Evolutionary conservation across 2,113 vertebrate species (phyloP).

Genomic region (Poicephalus gulielmi): DNA sequence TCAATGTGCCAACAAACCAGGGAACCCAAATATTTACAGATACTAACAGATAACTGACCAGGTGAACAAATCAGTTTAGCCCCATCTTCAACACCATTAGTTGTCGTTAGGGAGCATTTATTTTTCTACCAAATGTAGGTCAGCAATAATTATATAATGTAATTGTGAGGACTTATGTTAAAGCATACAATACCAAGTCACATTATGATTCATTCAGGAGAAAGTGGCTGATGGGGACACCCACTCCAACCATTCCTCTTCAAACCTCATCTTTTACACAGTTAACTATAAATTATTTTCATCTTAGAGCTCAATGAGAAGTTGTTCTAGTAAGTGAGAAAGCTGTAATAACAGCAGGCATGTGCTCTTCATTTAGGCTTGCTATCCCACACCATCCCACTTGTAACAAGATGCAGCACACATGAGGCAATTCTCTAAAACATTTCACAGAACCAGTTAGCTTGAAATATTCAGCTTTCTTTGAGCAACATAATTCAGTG

Average conservation of each 20-base stretch:
- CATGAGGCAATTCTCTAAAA: accelerated
- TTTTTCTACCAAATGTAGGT: not conserved
- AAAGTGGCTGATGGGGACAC: not conserved
- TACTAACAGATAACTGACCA: not conserved
- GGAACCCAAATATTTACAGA: not conserved
- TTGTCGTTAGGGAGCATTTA: not conserved
- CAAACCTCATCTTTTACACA: not conserved
- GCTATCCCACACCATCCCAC: not conserved
- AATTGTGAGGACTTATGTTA: not conserved
- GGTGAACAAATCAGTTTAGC: not conserved
- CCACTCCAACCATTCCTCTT: not conserved
- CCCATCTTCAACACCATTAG: not conserved
- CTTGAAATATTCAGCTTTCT: not conserved
- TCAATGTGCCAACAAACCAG: not conserved
- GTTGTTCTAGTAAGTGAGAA: not conserved
- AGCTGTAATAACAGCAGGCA: not conserved
- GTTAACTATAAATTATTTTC: not conserved
- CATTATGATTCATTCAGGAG: not conserved
- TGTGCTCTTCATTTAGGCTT: not conserved
- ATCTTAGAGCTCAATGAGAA: not conserved
- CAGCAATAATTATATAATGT: not conserved
- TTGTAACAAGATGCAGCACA: not conserved
- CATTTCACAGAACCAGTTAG: not conserved
- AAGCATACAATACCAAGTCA: not conserved
- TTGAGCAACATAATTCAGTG: not conserved